Evolutionary conservation across 2,113 vertebrate genomes (phyloP).

Genomic region (Octodon degus): DNA sequence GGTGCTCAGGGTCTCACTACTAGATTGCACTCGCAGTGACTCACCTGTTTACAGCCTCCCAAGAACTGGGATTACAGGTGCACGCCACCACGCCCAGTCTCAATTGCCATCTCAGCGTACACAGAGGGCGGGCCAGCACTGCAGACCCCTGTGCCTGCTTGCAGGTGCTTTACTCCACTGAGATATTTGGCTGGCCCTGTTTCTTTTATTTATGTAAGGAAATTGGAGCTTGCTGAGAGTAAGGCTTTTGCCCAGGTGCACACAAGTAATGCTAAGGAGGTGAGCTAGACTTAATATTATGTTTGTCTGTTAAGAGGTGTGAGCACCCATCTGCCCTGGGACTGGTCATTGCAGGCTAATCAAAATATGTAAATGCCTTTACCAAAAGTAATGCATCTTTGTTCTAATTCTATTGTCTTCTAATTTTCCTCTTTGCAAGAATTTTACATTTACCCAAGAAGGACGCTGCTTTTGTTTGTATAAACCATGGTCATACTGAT

Average conservation of each 20-base stretch:
- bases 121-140: too few relatives aligned
- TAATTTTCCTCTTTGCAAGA: background rate
- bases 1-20: too few relatives aligned
- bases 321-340: background rate
- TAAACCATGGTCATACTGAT: background rate
- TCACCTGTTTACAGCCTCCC: too few relatives aligned
- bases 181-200: background rate
- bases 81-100: too few relatives aligned
- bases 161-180: too few relatives aligned
- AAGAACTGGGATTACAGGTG: too few relatives aligned
- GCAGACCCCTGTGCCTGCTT: too few relatives aligned
- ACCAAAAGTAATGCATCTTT: background rate
- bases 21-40: too few relatives aligned
- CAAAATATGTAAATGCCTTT: background rate
- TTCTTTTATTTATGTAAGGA: constrained; percentile 30
- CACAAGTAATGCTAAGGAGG: background rate
- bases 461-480: background rate
- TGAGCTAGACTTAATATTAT: background rate
- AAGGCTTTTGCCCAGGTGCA: background rate
- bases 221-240: background rate
- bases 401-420: background rate
- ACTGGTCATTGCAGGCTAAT: background rate
- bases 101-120: too few relatives aligned
- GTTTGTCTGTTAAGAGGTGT: background rate
- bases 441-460: background rate